These are phyloP conservation scores for Agapornis roseicollis DNA, from an alignment of 2,113 vertebrate species.

Conservation along the genomic window DNA sequence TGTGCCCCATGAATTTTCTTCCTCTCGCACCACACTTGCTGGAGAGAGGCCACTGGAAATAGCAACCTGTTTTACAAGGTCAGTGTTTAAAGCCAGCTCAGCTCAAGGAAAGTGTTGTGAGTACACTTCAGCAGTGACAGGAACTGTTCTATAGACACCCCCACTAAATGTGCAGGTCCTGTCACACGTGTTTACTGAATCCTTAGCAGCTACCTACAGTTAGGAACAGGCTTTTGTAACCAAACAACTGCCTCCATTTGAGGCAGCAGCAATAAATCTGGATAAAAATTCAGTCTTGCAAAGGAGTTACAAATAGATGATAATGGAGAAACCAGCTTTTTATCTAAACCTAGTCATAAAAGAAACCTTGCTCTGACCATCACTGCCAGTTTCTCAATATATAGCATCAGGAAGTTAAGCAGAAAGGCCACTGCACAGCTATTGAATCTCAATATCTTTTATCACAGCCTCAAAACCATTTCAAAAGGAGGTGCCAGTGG, in stretches of 20 bases:
- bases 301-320: not conserved
- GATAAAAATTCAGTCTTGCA: not conserved
- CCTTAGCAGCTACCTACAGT: not conserved
- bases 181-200: not conserved
- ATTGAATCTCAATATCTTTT: not conserved
- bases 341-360: not conserved
- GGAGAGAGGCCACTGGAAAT: not conserved
- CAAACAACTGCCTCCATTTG: not conserved
- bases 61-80: not conserved
- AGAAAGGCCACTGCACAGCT: not conserved
- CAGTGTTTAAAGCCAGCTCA: not conserved
- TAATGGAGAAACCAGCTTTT: not conserved
- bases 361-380: not conserved
- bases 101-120: not conserved
- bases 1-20: not conserved
- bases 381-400: not conserved
- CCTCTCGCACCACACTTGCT: not conserved
- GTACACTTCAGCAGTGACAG: not conserved
- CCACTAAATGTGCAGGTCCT: not conserved
- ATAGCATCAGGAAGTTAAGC: not conserved
- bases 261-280: not conserved
- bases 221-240: not conserved
- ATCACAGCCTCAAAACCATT: not conserved
- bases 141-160: not conserved
- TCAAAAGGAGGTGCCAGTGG: not conserved